A percentile compares a stretch with the other conserved stretches of the same genome.
phyloP scores from a whole-genome alignment of 2,113 vertebrate genomes.

The Capricornis sumatraensis region DNA sequence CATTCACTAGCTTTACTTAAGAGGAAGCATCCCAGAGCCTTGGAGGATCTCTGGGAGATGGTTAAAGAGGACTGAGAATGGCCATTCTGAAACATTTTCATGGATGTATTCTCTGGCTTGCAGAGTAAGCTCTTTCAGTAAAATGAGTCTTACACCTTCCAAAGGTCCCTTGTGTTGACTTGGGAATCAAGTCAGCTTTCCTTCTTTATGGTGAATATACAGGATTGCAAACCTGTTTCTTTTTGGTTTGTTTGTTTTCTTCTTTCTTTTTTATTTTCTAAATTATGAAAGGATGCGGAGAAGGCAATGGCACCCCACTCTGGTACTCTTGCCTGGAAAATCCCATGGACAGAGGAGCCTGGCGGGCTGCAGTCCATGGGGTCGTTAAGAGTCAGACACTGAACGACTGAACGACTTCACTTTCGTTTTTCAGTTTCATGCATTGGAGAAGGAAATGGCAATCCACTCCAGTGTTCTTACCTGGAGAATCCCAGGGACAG shows the following conservation, averaged over 20 bases:
- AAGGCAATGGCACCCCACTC: neutral
- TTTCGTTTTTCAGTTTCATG: neutral
- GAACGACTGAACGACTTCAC: neutral
- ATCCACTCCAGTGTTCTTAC: neutral
- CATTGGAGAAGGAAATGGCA: neutral
- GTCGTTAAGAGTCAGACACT: neutral
- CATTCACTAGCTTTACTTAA: neutral
- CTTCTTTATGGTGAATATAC: neutral
- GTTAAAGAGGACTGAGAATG: neutral
- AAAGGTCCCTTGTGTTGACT: neutral
- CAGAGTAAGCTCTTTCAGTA: neutral
- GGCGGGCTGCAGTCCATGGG: neutral
- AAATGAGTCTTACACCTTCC: neutral
- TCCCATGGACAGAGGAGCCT: neutral
- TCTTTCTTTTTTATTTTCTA: neutral
- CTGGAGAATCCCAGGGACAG: neutral
- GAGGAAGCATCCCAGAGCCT: neutral
- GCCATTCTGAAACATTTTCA: neutral
- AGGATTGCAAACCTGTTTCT: neutral
- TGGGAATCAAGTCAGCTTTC: neutral
- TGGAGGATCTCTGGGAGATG: neutral
- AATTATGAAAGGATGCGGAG: neutral
- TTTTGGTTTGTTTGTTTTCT: neutral
- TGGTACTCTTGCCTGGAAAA: neutral
- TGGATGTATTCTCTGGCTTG: neutral